These are phyloP conservation scores for Diprion similis DNA, from an alignment of 1,140 invertebrate genomes.

Conservation along the genomic window DNA sequence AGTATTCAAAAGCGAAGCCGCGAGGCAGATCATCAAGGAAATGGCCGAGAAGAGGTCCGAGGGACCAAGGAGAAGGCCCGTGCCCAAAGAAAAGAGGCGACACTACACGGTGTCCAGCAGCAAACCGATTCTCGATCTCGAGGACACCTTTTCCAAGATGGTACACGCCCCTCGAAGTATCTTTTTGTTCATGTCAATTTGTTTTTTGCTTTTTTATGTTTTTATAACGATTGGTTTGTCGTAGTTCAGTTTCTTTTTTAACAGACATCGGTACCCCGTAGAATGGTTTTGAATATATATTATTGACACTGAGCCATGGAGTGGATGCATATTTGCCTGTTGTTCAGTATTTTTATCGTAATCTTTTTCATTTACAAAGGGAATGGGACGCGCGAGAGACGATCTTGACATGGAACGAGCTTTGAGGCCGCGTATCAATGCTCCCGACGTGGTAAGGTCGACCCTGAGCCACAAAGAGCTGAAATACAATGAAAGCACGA, in stretches of 20 bases:
- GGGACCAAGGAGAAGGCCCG: slow-evolving; percentile 62
- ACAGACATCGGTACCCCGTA: neutral
- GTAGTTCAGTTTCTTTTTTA: slow-evolving; percentile 20
- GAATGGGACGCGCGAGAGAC: slow-evolving; percentile 73
- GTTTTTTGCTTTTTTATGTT: slow-evolving; percentile 19
- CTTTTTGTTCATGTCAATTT: slow-evolving; percentile 27
- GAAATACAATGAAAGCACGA: slow-evolving; percentile 78
- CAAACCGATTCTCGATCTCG: slow-evolving; percentile 59
- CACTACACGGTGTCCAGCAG: slow-evolving; percentile 87
- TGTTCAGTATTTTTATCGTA: too few relatives aligned
- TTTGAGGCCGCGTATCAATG: slow-evolving; percentile 71
- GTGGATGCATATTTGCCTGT: too few relatives aligned
- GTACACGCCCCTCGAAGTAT: slow-evolving; percentile 31
- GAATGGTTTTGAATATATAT: too few relatives aligned
- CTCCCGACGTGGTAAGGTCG: slow-evolving; percentile 85
- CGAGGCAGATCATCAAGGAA: slow-evolving; percentile 83
- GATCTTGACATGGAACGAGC: slow-evolving; percentile 87
- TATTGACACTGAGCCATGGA: too few relatives aligned
- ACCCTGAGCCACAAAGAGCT: slow-evolving; percentile 72
- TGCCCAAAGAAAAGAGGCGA: slow-evolving; percentile 81
- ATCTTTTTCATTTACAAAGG: slow-evolving; percentile 49
- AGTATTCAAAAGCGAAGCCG: slow-evolving; percentile 85
- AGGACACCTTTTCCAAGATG: slow-evolving; percentile 55
- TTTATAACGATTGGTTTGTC: slow-evolving; percentile 11
- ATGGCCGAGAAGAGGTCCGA: slow-evolving; percentile 67